Evolutionary conservation across 2,888 invertebrate species (phyloP), one percentile per base, ranked within the genome.

Genomic region (Teinopalpus imperialis): DNA sequence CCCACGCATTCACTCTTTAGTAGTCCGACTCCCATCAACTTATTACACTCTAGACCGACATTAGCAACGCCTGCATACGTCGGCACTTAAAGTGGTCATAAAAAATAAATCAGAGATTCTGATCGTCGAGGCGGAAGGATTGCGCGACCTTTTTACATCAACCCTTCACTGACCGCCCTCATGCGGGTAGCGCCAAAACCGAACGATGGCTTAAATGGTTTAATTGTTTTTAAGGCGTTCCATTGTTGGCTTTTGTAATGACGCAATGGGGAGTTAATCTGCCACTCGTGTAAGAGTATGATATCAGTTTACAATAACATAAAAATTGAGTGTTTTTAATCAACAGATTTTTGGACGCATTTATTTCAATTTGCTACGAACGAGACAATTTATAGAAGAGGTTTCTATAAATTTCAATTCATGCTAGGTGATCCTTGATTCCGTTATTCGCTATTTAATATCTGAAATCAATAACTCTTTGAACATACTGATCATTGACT

Each of bases 61-160:
- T 85, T 83, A 75, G 73, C 55, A 59, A 78, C 85, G 86, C 83
- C 85, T 67, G 83, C 83, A 86, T 83, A 59, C 55, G 43, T 49
- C 49, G 53, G 21, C 48, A 48, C 61, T 65, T 66, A 59, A 67
- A 71, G 59, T 62, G 66, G 63, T 52, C 63, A 72, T 78, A 78
- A 80, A 81, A 74, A 81, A 79, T 76, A 80, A 81, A 83, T 83
- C 81, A 69, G 63, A 61, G 63, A 56, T 58, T 52, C 56, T 62
- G 55, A 58, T 59, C 63, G 57, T 34, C 51, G 57, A 53, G 59
- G 61, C 63, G 62, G 59, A 64, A 68, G 70, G 69, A 79, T 78
- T 71, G 72, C 76, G 69, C 67, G 67, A 63, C 51, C 53, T 52
- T 56, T 51, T 50, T 48, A 44, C 52, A 52, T 52, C 53, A 57